These are phyloP conservation scores for Scomber japonicus DNA, from an alignment of 2,113 vertebrate genomes.

Conservation along the genomic window DNA sequence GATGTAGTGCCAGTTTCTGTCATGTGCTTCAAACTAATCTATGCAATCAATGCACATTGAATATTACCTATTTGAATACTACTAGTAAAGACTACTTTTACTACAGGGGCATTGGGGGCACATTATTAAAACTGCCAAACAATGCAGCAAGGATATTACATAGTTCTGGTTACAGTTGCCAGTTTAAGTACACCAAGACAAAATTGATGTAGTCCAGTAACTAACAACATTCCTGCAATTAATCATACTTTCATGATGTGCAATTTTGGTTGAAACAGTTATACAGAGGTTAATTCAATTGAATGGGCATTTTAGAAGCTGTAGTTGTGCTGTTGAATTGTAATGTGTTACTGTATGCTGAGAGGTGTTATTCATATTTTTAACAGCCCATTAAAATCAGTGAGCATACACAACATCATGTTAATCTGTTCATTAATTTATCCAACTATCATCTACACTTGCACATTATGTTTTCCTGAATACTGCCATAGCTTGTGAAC, in stretches of 20 bases:
- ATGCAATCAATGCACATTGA: too few species aligned
- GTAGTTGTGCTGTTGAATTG: neutral
- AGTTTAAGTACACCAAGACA: neutral
- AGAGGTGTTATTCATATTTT: neutral
- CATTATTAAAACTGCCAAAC: neutral
- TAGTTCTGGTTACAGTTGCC: neutral
- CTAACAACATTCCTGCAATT: neutral
- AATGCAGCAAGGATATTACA: neutral
- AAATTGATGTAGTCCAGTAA: neutral
- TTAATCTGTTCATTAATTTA: neutral
- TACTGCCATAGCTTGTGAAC: constrained; percentile 14
- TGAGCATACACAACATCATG: neutral
- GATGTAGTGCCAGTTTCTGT: too few species aligned
- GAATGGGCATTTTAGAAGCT: neutral
- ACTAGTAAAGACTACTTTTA: too few species aligned
- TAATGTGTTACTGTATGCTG: neutral
- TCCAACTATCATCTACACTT: constrained; percentile 9
- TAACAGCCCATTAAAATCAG: neutral
- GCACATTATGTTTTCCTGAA: neutral
- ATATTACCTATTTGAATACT: too few species aligned
- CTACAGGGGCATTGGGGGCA: too few species aligned
- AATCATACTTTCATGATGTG: neutral
- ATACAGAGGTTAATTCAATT: neutral
- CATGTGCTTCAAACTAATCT: too few species aligned
- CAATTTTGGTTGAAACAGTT: neutral